A percentile compares a stretch with the other conserved stretches of the same genome.
Evolutionary conservation across 2,888 invertebrate genomes (phyloP).

Genomic region (Diaperis boleti): DNA sequence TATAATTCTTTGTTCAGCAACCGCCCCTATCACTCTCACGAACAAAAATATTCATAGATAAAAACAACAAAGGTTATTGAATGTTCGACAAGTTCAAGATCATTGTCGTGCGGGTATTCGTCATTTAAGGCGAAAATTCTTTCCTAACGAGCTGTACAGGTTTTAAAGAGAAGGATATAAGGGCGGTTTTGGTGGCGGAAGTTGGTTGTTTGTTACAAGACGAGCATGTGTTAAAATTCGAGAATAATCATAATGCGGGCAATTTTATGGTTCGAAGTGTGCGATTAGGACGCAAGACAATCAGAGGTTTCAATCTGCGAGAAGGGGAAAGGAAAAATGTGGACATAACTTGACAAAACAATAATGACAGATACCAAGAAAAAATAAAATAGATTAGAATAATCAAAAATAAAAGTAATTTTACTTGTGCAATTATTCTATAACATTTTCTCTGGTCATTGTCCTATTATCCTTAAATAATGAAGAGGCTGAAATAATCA

Average conservation of each 20-base stretch:
- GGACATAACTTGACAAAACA: background rate
- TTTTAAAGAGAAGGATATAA: conserved; percentile 3
- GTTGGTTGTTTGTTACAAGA: conserved; percentile 2
- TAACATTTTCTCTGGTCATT: no score
- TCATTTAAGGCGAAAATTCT: conserved; percentile 16
- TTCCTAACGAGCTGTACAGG: background rate
- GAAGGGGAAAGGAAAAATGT: background rate
- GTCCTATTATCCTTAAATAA: no score
- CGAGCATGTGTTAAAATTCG: conserved; percentile 37
- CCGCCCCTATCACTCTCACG: conserved; percentile 35
- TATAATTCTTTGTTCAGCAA: conserved; percentile 28
- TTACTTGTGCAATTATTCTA: no score
- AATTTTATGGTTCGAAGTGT: conserved; percentile 20
- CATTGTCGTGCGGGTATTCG: conserved; percentile 31
- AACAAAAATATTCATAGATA: conserved; percentile 29
- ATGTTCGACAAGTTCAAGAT: conserved; percentile 36
- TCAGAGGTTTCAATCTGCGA: conserved; percentile 1
- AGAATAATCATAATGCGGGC: conserved; percentile 35
- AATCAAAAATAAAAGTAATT: no score
- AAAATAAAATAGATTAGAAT: no score
- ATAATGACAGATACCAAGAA: no score
- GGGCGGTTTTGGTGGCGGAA: conserved; percentile 2
- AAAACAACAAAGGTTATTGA: conserved; percentile 24
- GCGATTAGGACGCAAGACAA: conserved; percentile 32
- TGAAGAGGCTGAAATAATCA: no score